Evolutionary conservation across 2,888 invertebrate species (phyloP), one percentile per base, ranked within the genome.

Genomic region (Eudemis profundana): DNA sequence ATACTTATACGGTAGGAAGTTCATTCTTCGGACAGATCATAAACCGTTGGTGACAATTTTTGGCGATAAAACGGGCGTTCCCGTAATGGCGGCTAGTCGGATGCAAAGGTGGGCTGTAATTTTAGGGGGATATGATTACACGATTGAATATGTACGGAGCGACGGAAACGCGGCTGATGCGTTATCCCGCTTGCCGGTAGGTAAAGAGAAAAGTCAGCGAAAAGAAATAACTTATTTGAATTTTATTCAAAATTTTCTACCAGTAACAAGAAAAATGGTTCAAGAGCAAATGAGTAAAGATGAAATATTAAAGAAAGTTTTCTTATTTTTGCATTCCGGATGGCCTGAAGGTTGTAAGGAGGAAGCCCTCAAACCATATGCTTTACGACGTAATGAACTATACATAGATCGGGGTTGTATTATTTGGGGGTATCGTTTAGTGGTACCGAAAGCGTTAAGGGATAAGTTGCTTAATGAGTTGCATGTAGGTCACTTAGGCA

Each of bases 121-220:
- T 2, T 51, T 68, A 10, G 47, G 59, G 0, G 61, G 57, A 0
- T 68, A 68, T 40, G 12, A 59, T n/a, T 68, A 47, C 21, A 33
- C 40, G 4, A 66, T 65, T 10, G 62, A 68, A 44, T 68, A 66
- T 29, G 57, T 68, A 4, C 47, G 44, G 0, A 62, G 59, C 4
- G 50, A 62, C 29, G 8, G 57, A 1, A 72, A 69, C 67, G 70
- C 69, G 0, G 70, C 71, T 1, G 40, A 40, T 14, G 1, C 47
- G 0, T 12, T 59, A 12, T 59, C 59, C 2, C 59, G 59, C 0
- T 49, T 59, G 7, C 59, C 59, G 2, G 15, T 51, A 36, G 29
- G 38, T 8, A 38, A 17, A 0, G 15, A 15, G 12, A n/a, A 3
- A 33, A 29, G 17, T 17, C 2, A 50, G 29, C 10, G n/a, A n/a